Conservation (phyloP, 2,113 vertebrate genomes). For the Todiramphus chloris region DNA sequence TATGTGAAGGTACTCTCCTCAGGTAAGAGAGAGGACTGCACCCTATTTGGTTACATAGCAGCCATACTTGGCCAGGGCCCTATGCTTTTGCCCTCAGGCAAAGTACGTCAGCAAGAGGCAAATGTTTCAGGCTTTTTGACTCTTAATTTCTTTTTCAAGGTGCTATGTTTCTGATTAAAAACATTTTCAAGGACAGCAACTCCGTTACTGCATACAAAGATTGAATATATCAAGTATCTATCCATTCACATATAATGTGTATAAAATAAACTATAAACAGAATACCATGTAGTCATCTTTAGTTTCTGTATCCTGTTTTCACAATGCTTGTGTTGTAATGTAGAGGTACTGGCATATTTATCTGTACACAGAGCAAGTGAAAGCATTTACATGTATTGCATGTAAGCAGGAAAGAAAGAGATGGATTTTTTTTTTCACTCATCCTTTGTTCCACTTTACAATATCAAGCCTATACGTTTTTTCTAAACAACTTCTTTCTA, state of each 20-base stretch:
- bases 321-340: background rate
- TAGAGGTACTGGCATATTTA: background rate
- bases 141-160: background rate
- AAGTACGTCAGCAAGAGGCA: background rate
- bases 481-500: background rate
- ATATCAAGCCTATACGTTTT: background rate
- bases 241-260: background rate
- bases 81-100: background rate
- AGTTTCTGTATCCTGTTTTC: background rate
- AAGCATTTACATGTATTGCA: background rate
- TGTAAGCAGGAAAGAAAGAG: background rate
- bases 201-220: background rate
- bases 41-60: background rate
- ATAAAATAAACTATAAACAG: background rate
- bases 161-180: background rate
- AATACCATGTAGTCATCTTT: background rate
- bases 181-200: background rate
- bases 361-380: background rate
- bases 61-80: background rate
- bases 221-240: background rate
- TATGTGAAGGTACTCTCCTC: accelerated
- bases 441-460: background rate
- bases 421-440: background rate
- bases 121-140: background rate
- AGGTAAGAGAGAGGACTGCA: background rate